Evolutionary conservation across 2,888 invertebrate genomes (phyloP), one percentile per base, ranked within the genome.

Genomic region (Pseudolycoriella hygida): DNA sequence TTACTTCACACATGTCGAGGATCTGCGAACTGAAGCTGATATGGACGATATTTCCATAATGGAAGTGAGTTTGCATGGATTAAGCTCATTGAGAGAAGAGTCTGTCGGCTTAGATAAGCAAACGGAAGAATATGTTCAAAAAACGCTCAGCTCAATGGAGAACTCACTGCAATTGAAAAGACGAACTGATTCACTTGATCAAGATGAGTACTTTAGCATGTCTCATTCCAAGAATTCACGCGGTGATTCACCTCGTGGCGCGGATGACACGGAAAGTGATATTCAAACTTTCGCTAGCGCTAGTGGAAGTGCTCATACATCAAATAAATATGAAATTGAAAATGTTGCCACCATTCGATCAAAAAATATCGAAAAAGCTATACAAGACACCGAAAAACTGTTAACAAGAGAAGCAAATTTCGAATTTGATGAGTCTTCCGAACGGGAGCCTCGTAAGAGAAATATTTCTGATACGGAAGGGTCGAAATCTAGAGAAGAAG

Each of bases 1-100:
- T 52, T 86, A 84, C 55, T 88, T 87, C 56, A 71, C 73, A 1
- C 77, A 77, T 3, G 80, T 78, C 52, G 85, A 87, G 56, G 88
- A 88, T 58, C 67, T 84, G 48, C 71, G 85, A 45, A 89, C 89
- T 0, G 88, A 89, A 65, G 86, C 85, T 1, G 88, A 85, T 52
- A 68, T 89, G 49, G 88, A 88, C 58, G 88, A 88, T 54, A 77
- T 85, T 48, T 87, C 88, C 0, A 78, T 85, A 46, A 76, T 77
- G 37, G 86, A 87, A 56, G 82, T 85, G 56, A 74, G 74, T 42
- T 66, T 75, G 46, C 72, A 75, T 46, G 70, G 69, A 46, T 67
- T 71, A 12, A 59, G 70, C 5, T 68, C 66, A 1, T 61, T 61
- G 3, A 73, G 73, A 44, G 60, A 62, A 6, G 67, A 66, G 1